Evolutionary conservation across 1,140 invertebrate species (phyloP).

Genomic region (Tetranychus urticae): DNA sequence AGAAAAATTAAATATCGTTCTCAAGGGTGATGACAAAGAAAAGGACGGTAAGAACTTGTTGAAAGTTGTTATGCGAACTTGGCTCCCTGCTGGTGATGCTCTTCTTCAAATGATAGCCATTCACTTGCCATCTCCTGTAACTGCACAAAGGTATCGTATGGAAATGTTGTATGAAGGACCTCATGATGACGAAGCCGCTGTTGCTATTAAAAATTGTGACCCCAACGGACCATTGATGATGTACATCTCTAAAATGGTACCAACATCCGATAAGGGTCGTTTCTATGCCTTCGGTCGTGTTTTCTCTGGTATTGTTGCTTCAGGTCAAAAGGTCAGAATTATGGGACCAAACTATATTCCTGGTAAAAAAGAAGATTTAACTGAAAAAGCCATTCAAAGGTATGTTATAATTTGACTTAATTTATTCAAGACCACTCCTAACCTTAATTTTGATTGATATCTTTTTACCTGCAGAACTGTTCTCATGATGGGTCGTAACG

Average conservation of each 20-base stretch:
- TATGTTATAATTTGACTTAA: constrained; percentile 10
- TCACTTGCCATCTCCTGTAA: constrained; percentile 93
- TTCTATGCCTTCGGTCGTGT: constrained; percentile 99
- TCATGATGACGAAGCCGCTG: constrained; percentile 80
- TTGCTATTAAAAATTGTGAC: constrained; percentile 63
- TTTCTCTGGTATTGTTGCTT: constrained; percentile 85
- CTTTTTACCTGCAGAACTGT: constrained; percentile 44
- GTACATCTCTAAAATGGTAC: constrained; percentile 99
- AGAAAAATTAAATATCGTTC: constrained; percentile 67
- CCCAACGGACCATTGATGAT: constrained; percentile 94
- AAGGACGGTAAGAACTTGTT: constrained; percentile 75
- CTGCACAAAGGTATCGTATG: constrained; percentile 96
- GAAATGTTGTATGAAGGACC: constrained; percentile 98
- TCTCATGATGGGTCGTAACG: constrained; percentile 99
- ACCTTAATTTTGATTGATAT: not conserved
- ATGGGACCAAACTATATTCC: constrained; percentile 95
- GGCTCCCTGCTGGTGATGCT: constrained; percentile 97
- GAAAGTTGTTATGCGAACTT: constrained; percentile 92
- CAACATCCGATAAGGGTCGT: constrained; percentile 94
- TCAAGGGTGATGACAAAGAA: constrained; percentile 84
- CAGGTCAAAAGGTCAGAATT: constrained; percentile 85
- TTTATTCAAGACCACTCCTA: constrained; percentile 22
- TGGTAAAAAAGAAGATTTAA: constrained; percentile 97
- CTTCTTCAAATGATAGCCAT: constrained; percentile 99
- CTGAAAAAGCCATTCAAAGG: constrained; percentile 90